Conservation (phyloP, 2,888 invertebrate species). For the Agrochola lota region DNA sequence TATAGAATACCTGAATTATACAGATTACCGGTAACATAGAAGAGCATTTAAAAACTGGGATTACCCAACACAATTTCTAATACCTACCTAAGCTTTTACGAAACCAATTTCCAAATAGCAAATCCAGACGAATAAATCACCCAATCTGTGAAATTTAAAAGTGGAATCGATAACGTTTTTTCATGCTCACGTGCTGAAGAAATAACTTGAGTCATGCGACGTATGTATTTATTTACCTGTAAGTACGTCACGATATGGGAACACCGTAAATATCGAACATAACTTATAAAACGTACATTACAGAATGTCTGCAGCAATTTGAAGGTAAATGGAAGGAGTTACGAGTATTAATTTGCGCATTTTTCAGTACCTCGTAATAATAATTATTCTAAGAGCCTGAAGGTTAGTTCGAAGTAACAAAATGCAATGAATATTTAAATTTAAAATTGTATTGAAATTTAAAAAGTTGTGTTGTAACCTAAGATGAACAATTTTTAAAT, state of each 20-base stretch:
- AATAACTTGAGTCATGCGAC: conserved; percentile 59
- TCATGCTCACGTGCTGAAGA: conserved; percentile 40
- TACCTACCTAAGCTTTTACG: neutral
- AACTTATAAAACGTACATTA: conserved; percentile 20
- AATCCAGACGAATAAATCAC: conserved; percentile 15
- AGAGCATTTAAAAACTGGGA: neutral
- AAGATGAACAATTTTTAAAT: neutral
- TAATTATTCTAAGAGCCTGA: neutral
- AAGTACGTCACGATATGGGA: neutral
- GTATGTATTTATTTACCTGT: conserved; percentile 14
- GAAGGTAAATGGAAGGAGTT: conserved; percentile 12
- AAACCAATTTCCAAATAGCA: conserved; percentile 2
- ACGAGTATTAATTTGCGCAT: neutral
- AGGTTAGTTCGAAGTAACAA: neutral
- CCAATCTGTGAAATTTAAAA: conserved; percentile 23
- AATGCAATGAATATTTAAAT: neutral
- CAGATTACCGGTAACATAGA: too few relatives aligned
- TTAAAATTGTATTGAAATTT: neutral
- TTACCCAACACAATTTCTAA: neutral
- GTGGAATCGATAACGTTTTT: conserved; percentile 53
- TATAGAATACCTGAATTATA: too few relatives aligned
- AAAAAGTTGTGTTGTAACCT: too few relatives aligned
- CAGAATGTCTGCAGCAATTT: conserved; percentile 24
- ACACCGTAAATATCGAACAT: conserved; percentile 14
- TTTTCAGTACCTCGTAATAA: conserved; percentile 2